phyloP scores from a whole-genome alignment of 2,113 vertebrate genomes.

The Oostethus manadensis region DNA sequence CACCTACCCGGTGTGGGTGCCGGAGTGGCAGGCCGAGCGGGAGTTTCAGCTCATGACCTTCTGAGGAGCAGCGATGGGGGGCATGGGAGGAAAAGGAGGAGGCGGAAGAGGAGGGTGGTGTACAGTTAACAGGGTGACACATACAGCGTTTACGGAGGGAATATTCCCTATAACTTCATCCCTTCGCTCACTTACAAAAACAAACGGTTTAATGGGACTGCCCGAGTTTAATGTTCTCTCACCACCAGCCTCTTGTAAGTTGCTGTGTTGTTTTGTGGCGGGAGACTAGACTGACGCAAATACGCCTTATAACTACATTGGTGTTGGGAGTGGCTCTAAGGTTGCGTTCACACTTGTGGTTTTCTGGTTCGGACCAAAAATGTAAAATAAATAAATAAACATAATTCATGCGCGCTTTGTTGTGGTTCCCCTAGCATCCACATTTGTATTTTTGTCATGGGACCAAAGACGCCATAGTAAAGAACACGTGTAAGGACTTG shows the following conservation, averaged over 20 bases:
- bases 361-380: too few relatives aligned
- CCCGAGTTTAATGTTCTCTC: conserved; percentile 13
- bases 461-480: too few relatives aligned
- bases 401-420: too few relatives aligned
- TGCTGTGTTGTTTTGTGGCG: conserved; percentile 42
- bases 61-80: conserved; percentile 68
- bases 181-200: conserved; percentile 3
- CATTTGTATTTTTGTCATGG: too few relatives aligned
- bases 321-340: too few relatives aligned
- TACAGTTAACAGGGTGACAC: conserved; percentile 45
- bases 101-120: conserved; percentile 18
- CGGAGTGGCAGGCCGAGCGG: conserved; percentile 78
- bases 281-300: background rate
- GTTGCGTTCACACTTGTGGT: too few relatives aligned
- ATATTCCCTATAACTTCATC: conserved; percentile 36
- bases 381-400: too few relatives aligned
- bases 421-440: too few relatives aligned
- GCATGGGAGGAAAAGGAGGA: conserved; percentile 28
- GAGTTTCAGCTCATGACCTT: conserved; percentile 83
- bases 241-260: conserved; percentile 35
- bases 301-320: too few relatives aligned
- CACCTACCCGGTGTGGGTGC: conserved; percentile 80
- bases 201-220: too few relatives aligned
- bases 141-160: conserved; percentile 39
- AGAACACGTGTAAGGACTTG: too few relatives aligned